These are phyloP conservation scores for Cremastinae sp. DNA, from an alignment of 2,888 invertebrate genomes.

Conservation along the genomic window DNA sequence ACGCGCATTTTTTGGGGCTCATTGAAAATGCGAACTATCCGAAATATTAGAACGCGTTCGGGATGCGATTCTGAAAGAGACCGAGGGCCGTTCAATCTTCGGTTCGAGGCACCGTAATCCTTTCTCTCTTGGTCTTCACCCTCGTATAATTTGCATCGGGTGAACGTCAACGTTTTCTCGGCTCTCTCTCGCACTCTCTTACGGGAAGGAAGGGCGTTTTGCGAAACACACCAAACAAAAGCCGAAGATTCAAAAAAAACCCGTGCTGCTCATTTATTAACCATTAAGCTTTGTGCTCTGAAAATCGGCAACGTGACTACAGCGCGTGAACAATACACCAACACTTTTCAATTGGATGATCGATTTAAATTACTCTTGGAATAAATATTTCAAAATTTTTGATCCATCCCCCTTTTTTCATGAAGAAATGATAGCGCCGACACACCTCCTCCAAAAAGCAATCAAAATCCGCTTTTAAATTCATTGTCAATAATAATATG, in stretches of 20 bases:
- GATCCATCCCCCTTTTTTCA: too few relatives aligned
- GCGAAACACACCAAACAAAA: conserved; percentile 25
- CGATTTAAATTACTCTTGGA: conserved; percentile 27
- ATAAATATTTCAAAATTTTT: too few relatives aligned
- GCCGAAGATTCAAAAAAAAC: conserved; percentile 13
- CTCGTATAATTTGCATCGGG: conserved; percentile 62
- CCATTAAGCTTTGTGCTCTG: conserved; percentile 47
- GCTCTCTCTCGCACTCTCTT: conserved; percentile 21
- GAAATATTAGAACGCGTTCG: conserved; percentile 77
- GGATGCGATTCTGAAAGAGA: conserved; percentile 72
- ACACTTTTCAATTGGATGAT: conserved; percentile 35
- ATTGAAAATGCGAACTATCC: conserved; percentile 81
- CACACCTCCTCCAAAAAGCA: too few relatives aligned
- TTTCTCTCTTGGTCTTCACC: conserved; percentile 51
- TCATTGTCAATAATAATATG: too few relatives aligned
- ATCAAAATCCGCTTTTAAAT: too few relatives aligned
- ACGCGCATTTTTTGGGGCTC: conserved; percentile 65
- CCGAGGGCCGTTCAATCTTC: conserved; percentile 78
- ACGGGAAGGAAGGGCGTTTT: conserved; percentile 12
- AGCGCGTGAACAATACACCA: not conserved
- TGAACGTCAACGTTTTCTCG: not conserved
- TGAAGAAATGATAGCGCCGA: too few relatives aligned
- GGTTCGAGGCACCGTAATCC: conserved; percentile 67
- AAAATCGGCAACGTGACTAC: conserved; percentile 32
- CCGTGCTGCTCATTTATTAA: conserved; percentile 49